Conservation (phyloP, 2,113 vertebrate species). For the Actenoides lindsayi region DNA sequence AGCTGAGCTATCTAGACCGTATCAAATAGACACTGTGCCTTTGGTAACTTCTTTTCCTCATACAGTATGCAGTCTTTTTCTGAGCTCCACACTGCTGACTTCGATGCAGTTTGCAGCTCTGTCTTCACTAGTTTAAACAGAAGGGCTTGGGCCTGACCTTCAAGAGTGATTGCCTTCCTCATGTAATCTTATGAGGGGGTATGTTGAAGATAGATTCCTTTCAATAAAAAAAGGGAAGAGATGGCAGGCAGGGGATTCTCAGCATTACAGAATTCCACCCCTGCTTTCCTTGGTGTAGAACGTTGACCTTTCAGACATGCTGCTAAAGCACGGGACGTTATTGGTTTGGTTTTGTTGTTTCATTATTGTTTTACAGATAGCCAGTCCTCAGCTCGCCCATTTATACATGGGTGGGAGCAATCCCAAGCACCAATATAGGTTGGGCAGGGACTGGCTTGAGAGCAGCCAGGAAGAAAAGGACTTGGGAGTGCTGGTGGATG, state of each 20-base stretch:
- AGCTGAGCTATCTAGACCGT: not conserved
- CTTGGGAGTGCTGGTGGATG: too few species aligned
- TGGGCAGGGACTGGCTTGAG: too few species aligned
- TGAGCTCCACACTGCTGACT: not conserved
- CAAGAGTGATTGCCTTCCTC: not conserved
- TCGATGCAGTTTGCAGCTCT: not conserved
- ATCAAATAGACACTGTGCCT: not conserved
- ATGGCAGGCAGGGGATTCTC: not conserved
- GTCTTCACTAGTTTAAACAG: not conserved
- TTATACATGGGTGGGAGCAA: not conserved
- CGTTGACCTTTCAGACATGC: not conserved
- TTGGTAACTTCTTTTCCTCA: not conserved
- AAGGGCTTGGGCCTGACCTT: not conserved
- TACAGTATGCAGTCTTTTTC: not conserved
- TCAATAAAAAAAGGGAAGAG: not conserved
- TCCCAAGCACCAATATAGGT: too few species aligned
- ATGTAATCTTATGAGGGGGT: not conserved
- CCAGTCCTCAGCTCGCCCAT: not conserved
- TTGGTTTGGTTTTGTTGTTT: not conserved
- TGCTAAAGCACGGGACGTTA: not conserved
- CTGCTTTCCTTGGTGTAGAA: not conserved
- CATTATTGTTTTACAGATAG: not conserved
- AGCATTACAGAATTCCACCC: not conserved
- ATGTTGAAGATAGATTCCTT: not conserved
- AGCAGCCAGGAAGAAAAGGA: too few species aligned